Base-by-base conservation (phyloP, 1,140 invertebrate species). In the Wiebesia pumilae region DNA sequence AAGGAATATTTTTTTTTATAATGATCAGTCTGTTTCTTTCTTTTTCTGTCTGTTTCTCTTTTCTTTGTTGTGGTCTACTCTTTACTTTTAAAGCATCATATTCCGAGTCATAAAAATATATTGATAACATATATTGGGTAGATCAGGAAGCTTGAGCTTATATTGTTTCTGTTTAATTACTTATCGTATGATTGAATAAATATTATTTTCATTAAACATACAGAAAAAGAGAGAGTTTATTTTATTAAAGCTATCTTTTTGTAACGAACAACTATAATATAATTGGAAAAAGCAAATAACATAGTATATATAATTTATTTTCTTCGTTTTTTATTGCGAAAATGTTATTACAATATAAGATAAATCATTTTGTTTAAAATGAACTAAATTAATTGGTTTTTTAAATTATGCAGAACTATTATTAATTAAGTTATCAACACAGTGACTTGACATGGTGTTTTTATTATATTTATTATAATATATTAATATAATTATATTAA, bases 161-260 rank as follows among this genome's bases (percentile, higher is more conserved):
- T 54, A 9, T 21, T 71, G n/a, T 43, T 71, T 69, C 83, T 84
- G 83, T 62, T 84, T 77, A 40, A 84, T 84, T 47, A 38, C 38
- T 80, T 71, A 79, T 85, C 58, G 78, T 80, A 40, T 40, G 62
- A 30, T 47, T 85, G 30, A 40, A 71, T 73, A 71, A 85, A 79
- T 85, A 81, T 85, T 85, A 81, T 81, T 81, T 78, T 43, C 77
- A 81, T 71, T 65, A 43, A 73, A 69, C 14, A 83, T n/a, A 47
- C 0, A 58, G 62, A 40, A n/a, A 67, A 43, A 65, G 47, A 38
- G 43, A 67, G 40, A 78, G 3, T 3, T 43, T 40, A 75, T 3
- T 24, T 40, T 75, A 7, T 4, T 75, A 24, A 35, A 69, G n/a
- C 10, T 35, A 33, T 30, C 14, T 30, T 35, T 12, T 69, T 12